phyloP scores from a whole-genome alignment of 2,113 vertebrate genomes.

The Eurypyga helias region DNA sequence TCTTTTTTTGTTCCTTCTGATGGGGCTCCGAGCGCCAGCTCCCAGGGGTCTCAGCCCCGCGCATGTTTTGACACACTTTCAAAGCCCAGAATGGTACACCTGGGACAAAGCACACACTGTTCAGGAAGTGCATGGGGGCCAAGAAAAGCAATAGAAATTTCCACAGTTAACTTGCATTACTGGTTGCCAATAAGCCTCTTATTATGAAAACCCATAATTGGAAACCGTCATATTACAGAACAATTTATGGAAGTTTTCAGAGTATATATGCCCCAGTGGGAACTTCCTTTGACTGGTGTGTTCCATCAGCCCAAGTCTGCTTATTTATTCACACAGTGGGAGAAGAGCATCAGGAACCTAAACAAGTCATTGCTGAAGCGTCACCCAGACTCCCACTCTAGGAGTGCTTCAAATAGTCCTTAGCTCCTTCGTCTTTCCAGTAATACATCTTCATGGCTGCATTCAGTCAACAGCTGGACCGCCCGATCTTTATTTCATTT shows the following conservation, averaged over 20 bases:
- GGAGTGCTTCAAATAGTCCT: background rate
- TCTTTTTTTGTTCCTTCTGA: background rate
- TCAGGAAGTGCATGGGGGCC: slow-evolving; percentile 81
- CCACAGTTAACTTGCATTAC: slow-evolving; percentile 78
- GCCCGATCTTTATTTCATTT: background rate
- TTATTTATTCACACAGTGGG: slow-evolving; percentile 33
- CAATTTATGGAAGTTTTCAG: slow-evolving; percentile 62
- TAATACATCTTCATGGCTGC: background rate
- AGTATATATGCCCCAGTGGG: background rate
- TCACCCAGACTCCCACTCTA: background rate
- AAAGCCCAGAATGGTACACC: slow-evolving; percentile 83
- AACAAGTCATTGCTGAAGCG: background rate
- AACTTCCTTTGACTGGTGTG: slow-evolving; percentile 41
- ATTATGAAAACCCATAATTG: slow-evolving; percentile 65
- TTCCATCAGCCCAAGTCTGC: slow-evolving; percentile 46
- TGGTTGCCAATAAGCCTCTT: slow-evolving; percentile 71
- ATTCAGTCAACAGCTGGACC: background rate
- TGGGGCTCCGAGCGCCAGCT: slow-evolving; percentile 70
- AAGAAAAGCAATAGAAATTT: slow-evolving; percentile 89
- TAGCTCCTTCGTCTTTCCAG: background rate
- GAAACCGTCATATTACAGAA: slow-evolving; percentile 63
- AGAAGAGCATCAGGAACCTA: slow-evolving; percentile 3
- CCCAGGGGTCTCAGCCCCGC: slow-evolving; percentile 70
- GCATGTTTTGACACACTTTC: slow-evolving; percentile 80
- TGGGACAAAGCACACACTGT: slow-evolving; percentile 80